Base-by-base conservation (phyloP, 1,140 invertebrate genomes). In the Bombus haemorrhoidalis region DNA sequence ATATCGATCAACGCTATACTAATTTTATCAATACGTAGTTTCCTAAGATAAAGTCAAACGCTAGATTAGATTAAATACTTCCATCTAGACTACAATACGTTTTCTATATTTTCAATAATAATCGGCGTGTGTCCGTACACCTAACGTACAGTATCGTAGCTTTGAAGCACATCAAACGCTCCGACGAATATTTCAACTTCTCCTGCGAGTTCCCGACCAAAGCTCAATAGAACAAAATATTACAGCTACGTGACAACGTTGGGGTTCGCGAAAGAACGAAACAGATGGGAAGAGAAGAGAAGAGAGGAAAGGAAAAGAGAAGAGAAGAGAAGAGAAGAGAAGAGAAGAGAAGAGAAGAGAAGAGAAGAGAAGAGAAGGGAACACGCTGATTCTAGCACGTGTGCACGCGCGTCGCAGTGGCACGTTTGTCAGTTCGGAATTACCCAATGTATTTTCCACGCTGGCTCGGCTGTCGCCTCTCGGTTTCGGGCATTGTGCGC, bases 391-490 rank as follows among this genome's bases (percentile, higher is more conserved):
- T 34, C 34, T 53, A 76, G 74, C 74, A 76, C 75, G 75, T 78
- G 75, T 78, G 75, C 75, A 78, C 57, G 53, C 59, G 59, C 39
- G 57, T 25, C 34, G 75, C 13, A 57, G 39, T 62, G 57, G 75
- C 75, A 62, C 75, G 75, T 78, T 39, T 78, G 75, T 78, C 75
- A 78, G 57, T 78, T 78, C 57, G 75, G 75, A 64, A 78, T 78
- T 78, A 78, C 75, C 75, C 75, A 64, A 78, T 78, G 75, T 78
- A 78, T 78, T 78, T 78, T 78, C 75, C 75, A 78, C 75, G 71
- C 71, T 73, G 75, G 41, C 72, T 41, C 39, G 71, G 43, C 43
- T 53, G 73, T n/a, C 57, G 37, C 75, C 37, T 77, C 59, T 37
- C 75, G 75, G 75, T 64, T 78, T 78, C 75, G 75, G 75, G 75